Conservation (phyloP, 2,888 invertebrate genomes). For the Shargacucullia verbasci region DNA sequence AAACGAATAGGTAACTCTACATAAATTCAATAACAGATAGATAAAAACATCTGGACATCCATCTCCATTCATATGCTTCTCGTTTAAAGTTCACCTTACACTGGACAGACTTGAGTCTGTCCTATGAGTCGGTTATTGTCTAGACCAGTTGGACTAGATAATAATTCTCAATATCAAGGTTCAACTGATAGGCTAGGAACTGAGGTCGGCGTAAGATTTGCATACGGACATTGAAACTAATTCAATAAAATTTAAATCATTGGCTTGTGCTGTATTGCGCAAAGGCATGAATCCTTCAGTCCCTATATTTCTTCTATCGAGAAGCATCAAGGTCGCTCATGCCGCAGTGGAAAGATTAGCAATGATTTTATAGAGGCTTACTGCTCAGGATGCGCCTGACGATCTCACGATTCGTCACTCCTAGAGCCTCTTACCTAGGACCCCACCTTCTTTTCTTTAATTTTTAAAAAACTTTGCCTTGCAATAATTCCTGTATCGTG, state of each 20-base stretch:
- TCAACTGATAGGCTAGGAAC: slow-evolving; percentile 7
- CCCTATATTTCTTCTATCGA: no score
- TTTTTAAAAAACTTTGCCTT: no score
- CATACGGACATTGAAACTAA: slow-evolving; percentile 5
- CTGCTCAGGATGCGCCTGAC: no score
- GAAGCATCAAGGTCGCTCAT: no score
- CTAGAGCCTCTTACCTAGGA: no score
- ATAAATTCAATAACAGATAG: not conserved
- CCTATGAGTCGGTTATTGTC: slow-evolving; percentile 30
- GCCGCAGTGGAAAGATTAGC: no score
- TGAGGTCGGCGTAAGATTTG: slow-evolving; percentile 12
- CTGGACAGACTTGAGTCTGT: slow-evolving; percentile 12
- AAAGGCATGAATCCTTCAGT: no score
- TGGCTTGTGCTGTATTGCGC: no score
- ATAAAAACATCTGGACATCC: not conserved
- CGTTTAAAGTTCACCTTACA: not conserved
- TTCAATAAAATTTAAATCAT: not conserved
- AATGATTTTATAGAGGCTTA: no score
- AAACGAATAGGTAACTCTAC: not conserved
- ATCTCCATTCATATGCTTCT: not conserved
- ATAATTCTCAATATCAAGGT: slow-evolving; percentile 41
- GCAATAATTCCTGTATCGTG: no score
- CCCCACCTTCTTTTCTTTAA: no score
- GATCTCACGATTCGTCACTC: no score
- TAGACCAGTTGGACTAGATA: slow-evolving; percentile 28